phyloP scores from a whole-genome alignment of 2,888 invertebrate species.

The Lasioglossum pauxillum region DNA sequence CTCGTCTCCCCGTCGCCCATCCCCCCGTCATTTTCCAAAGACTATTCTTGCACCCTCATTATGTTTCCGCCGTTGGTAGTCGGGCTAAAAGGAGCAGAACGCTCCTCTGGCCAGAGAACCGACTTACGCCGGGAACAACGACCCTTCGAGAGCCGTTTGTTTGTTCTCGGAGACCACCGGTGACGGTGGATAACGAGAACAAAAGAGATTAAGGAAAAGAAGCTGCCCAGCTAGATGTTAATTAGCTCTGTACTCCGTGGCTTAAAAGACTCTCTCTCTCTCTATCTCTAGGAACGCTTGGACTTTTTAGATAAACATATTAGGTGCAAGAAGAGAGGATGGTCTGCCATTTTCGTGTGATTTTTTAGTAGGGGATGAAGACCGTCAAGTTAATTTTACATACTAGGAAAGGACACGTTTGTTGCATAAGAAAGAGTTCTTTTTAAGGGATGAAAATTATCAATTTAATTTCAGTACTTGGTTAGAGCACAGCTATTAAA shows the following conservation, averaged over 20 bases:
- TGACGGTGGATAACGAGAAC: constrained; percentile 33
- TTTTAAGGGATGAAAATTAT: too few species aligned
- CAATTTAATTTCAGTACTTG: too few species aligned
- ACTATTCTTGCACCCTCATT: constrained; percentile 76
- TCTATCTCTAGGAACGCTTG: background rate
- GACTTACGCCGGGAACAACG: constrained; percentile 33
- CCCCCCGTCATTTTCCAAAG: constrained; percentile 69
- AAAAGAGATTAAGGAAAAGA: constrained; percentile 22
- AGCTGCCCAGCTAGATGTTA: constrained; percentile 14
- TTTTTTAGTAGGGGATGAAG: background rate
- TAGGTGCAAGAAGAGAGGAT: background rate
- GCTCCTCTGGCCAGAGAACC: background rate
- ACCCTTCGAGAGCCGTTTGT: constrained; percentile 47
- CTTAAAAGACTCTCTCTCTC: background rate
- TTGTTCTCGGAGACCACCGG: constrained; percentile 33
- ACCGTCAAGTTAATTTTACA: too few species aligned
- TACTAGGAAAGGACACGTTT: too few species aligned
- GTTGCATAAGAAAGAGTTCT: too few species aligned
- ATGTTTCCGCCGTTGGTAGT: constrained; percentile 52
- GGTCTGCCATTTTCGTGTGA: background rate
- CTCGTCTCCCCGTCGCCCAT: constrained; percentile 7
- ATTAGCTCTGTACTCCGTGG: background rate
- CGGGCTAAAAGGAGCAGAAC: constrained; percentile 54
- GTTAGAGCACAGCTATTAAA: too few species aligned
- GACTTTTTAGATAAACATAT: background rate